Evolutionary conservation across 2,797 vertebrate species (phyloP).

Genomic region (Arrhamphus sclerolepis): DNA sequence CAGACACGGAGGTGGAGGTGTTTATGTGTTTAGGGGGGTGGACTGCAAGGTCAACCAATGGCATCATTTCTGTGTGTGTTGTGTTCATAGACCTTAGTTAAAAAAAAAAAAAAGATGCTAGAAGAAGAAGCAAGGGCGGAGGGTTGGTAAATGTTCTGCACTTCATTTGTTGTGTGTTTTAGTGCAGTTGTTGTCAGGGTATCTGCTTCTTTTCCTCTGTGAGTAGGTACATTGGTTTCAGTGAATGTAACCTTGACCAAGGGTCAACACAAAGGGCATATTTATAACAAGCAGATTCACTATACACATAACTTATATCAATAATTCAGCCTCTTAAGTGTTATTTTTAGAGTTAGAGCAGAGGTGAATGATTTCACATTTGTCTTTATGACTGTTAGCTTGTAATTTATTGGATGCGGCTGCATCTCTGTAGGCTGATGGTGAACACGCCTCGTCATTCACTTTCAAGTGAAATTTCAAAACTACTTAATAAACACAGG

Average conservation of each 20-base stretch:
- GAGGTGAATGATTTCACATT: constrained; percentile 45
- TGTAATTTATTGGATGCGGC: constrained; percentile 15
- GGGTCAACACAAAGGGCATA: constrained; percentile 68
- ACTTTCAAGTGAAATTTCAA: constrained; percentile 3
- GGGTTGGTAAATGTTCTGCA: constrained; percentile 29
- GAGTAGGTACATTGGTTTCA: constrained; percentile 21
- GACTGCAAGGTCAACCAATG: constrained; percentile 55
- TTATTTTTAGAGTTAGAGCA: constrained; percentile 62
- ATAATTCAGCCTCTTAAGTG: constrained; percentile 72
- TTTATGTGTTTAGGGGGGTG: not conserved
- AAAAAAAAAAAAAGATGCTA: constrained; percentile 32
- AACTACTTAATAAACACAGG: too few relatives aligned
- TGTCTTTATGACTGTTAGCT: constrained; percentile 10
- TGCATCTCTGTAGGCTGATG: constrained; percentile 10
- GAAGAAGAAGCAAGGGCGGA: constrained; percentile 48
- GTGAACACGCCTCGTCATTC: too few relatives aligned
- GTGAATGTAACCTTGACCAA: constrained; percentile 70
- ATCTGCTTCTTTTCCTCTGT: not conserved
- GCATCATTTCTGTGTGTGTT: constrained; percentile 37
- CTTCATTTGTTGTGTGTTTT: constrained; percentile 22
- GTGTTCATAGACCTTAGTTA: constrained; percentile 31
- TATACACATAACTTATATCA: constrained; percentile 68
- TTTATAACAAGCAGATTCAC: constrained; percentile 61
- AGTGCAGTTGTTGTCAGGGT: not conserved
- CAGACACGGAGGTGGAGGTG: not conserved